Evolutionary conservation across 2,113 vertebrate genomes (phyloP), one percentile per base, ranked within the genome.

Genomic region (Puffinus mauretanicus): DNA sequence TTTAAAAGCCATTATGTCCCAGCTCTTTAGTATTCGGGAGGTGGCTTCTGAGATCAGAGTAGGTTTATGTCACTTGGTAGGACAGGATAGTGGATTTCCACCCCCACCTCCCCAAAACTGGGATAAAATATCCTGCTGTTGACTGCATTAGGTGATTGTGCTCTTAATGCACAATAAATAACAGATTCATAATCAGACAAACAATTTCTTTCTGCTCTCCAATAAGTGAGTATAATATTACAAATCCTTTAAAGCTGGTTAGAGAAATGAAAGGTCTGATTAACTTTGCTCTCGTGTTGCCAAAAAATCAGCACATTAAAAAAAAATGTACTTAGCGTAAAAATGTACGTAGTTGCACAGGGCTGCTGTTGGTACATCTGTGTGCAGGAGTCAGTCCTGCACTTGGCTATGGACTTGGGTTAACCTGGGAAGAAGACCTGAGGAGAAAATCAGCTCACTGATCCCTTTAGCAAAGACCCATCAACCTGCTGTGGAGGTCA

Each of bases 11-110:
- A 88, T 97, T 97, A 79, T 97, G 75, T 83, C 86, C 88, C 77
- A 78, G 78, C 82, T 97, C 71, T 87, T 97, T 97, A 97, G 94
- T 93, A 97, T 97, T 97, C 96, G 1, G 65, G 88, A 97, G 95
- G 95, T 96, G 93, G 82, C 75, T 94, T 93, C 76, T 94, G 94
- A 97, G 91, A 97, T 97, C 95, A 94, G 94, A 95, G 91, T 49
- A 72, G 71, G 75, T 89, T 96, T 96, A 91, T 95, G 87, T 94
- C 88, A 96, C 84, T 95, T 5, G 38, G 86, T 95, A 64, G 81
- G 90, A 89, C 1, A 22, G 77, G 80, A 69, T 46, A 64, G 72
- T 81, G 34, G 42, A 54, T 84, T 96, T 96, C 87, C 38, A 93
- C 64, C 55, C 54, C 69, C 64, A 81, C 62, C 65, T 80, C 72